Percentiles rank a stretch among this genome's conserved stretches.
Conservation (phyloP, 2,113 vertebrate species). For the Lipotes vexillifer region DNA sequence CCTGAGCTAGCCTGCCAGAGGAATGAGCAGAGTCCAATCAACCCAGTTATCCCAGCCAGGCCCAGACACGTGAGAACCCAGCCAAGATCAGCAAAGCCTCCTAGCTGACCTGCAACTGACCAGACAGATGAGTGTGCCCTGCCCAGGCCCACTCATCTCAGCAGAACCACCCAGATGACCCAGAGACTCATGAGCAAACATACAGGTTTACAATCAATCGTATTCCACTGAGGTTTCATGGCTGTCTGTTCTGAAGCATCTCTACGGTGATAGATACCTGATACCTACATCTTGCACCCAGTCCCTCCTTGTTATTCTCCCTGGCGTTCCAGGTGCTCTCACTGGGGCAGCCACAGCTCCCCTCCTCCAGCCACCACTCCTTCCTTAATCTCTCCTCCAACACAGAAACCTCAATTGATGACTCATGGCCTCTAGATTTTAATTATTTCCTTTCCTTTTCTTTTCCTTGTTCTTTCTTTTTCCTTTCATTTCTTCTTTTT, state of each 20-base stretch:
- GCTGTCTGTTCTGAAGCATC: background rate
- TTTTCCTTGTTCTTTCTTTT: background rate
- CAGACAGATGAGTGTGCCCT: too few species aligned
- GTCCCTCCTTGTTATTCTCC: background rate
- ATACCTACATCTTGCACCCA: accelerated
- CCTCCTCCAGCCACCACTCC: background rate
- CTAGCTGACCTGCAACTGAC: background rate
- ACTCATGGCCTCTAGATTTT: background rate
- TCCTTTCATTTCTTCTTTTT: background rate
- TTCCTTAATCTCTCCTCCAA: background rate
- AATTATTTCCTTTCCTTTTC: background rate
- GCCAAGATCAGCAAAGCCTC: background rate
- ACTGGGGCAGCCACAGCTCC: accelerated
- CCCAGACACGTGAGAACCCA: background rate
- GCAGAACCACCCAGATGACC: background rate
- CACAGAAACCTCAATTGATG: accelerated
- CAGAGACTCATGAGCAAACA: background rate
- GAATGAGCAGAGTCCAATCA: background rate
- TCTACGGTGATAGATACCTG: background rate
- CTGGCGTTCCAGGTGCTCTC: accelerated
- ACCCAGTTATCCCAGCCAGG: background rate
- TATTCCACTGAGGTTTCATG: accelerated
- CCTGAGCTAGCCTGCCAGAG: background rate
- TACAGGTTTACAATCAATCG: accelerated
- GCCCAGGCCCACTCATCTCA: background rate